Base-by-base conservation (phyloP, 2,888 invertebrate genomes). In the Ramazzottius varieornatus region DNA sequence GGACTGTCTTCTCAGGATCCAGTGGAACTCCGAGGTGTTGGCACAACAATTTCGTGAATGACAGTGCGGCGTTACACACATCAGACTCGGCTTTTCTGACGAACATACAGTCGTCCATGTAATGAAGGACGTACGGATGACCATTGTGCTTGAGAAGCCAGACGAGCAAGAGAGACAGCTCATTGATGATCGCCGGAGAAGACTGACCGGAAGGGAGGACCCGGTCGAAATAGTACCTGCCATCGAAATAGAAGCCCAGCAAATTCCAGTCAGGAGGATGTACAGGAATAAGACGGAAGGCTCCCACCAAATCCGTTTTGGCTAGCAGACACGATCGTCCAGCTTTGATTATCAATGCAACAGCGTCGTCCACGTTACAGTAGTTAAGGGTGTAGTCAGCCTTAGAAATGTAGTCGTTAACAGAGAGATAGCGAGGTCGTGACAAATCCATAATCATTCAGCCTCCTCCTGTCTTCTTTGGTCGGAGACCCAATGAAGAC, bases 191-290 rank as follows among this genome's bases (percentile, higher is more conserved):
- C n/a, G 34, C 33, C 32, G 64, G 64, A 32, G 64, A 33, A 13
- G 64, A 64, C 16, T 32, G 64, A 4, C 64, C 64, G 32, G 32
- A 64, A 33, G 64, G 64, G n/a, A 64, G 32, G 32, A 64, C 64
- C 16, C 4, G 4, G 29, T 64, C 64, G 29, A 33, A 64, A 29
- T 64, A 64, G 34, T 64, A 64, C 32, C n/a, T 33, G 4, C 32
- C 32, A n/a, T 34, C 33, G n/a, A 20, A 32, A 24, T 8, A 13
- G 32, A 29, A 64, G 4, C 64, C 64, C 16, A 64, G 64, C 4
- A 64, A 32, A 34, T 64, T 13, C 64, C 64, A 64, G 32, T 64
- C 34, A 32, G 32, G 4, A 4, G 16, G 33, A 4, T 64, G 33
- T 13, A 64, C 64, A 4, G 64, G 64, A 32, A 33, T 33, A 16